Base-by-base conservation (phyloP, 2,797 vertebrate genomes). In the Onychomys leucogaster region DNA sequence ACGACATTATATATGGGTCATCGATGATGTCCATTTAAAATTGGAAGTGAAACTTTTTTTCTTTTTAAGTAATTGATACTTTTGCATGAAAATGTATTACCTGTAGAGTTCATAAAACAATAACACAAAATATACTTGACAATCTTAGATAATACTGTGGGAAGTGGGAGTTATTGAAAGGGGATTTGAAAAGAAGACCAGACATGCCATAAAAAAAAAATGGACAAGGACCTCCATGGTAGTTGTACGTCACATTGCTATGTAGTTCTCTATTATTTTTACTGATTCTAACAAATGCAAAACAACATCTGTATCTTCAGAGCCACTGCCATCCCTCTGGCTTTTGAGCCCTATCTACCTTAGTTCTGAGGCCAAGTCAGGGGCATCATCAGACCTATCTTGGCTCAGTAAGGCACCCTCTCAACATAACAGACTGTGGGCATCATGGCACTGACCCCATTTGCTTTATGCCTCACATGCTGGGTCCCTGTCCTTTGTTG, bases 31-130 rank as follows among this genome's bases (percentile, higher is more conserved):
- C 57, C 49, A 87, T 65, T 94, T 87, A 90, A 85, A 77, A 83
- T 55, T 81, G 41, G 61, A 95, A 87, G 21, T 87, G 8, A 29
- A 5, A 63, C 43, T 25, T 85, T 81, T 81, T 80, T 90, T 46
- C 25, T 59, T 73, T 52, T 80, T 85, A 61, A 91, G 86, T 90
- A 84, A 84, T 41, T 75, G 12, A n/a, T 91, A 34, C 90, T 89
- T n/a, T 94, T 83, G 2, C 6, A 55, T 94, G 90, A 78, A 34
- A 90, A 78, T 10, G 12, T 61, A 65, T 41, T 76, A 73, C 52
- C 25, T 84, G 5, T 12, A 88, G 32, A 1, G 11, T 73, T 94
- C 16, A 43, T 73, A 75, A 78, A 89, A 78, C 69, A 82, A 14
- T 87, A 59, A 23, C 5, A 57, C 6, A 76, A 88, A 84, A 46